Conservation (phyloP, 2,797 vertebrate species). For the Neosalanx taihuensis region DNA sequence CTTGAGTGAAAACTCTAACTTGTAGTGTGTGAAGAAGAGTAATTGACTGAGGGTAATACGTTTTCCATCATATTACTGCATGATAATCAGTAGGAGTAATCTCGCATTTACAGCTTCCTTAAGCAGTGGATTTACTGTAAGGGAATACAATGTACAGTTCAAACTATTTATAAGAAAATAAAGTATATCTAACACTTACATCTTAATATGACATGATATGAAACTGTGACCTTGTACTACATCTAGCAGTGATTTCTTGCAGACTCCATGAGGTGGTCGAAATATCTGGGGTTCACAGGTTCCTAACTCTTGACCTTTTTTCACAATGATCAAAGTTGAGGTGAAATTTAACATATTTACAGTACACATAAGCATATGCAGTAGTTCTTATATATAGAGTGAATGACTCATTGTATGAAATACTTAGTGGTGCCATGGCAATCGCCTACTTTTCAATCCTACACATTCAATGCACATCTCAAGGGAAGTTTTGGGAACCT, state of each 20-base stretch:
- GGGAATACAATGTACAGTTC: not conserved
- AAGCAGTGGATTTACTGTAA: not conserved
- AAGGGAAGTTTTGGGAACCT: conserved; percentile 73
- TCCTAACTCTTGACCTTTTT: not conserved
- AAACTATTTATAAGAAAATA: not conserved
- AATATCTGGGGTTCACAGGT: no score
- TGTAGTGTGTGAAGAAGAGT: conserved; percentile 48
- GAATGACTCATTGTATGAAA: conserved; percentile 41
- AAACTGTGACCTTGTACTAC: not conserved
- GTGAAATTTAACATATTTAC: not conserved
- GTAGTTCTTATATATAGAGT: conserved; percentile 19
- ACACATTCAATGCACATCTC: conserved; percentile 67
- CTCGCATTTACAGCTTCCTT: not conserved
- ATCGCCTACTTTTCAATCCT: conserved; percentile 48
- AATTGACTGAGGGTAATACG: conserved; percentile 45
- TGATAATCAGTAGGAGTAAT: conserved; percentile 35
- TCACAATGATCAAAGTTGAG: not conserved
- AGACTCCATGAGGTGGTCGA: no score
- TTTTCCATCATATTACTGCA: conserved; percentile 44
- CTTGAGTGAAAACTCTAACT: conserved; percentile 50
- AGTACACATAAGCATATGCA: not conserved
- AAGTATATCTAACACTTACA: not conserved
- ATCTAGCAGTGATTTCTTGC: no score
- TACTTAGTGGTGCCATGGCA: conserved; percentile 58
- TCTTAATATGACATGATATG: not conserved